Conservation (phyloP, 2,797 vertebrate species). For the Jordanella pulchra region DNA sequence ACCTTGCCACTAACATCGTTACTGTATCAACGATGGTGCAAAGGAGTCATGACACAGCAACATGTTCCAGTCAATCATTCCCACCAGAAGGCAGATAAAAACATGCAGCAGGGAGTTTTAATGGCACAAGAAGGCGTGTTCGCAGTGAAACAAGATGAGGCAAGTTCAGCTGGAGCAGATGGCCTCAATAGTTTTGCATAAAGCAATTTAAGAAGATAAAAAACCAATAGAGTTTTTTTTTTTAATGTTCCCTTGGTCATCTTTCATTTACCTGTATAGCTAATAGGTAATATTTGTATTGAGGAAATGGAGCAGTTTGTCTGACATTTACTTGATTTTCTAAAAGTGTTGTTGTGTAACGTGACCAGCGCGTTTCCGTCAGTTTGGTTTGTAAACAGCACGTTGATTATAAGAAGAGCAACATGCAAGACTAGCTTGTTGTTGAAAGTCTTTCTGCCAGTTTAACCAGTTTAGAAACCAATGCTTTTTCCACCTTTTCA, state of each 20-base stretch:
- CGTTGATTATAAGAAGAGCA: conserved; percentile 2
- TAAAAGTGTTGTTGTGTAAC: conserved; percentile 1
- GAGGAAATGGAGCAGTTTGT: not conserved
- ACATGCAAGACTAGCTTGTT: conserved; percentile 13
- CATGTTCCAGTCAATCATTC: conserved; percentile 39
- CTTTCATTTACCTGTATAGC: not conserved
- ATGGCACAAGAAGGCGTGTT: conserved; percentile 34
- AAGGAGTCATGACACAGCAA: conserved; percentile 12
- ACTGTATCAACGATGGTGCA: conserved; percentile 3
- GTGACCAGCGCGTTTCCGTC: not conserved
- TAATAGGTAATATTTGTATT: conserved; percentile 24
- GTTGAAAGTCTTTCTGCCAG: conserved; percentile 24
- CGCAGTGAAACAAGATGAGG: conserved; percentile 56
- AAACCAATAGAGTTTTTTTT: conserved; percentile 3
- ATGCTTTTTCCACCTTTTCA: conserved; percentile 6
- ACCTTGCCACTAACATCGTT: conserved; percentile 13
- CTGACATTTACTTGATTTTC: conserved; percentile 25
- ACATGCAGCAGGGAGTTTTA: conserved; percentile 32
- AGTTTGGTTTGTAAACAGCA: conserved; percentile 19
- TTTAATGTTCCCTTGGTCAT: not conserved
- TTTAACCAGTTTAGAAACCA: conserved; percentile 40
- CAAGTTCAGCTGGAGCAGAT: conserved; percentile 52
- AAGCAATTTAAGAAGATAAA: conserved; percentile 22
- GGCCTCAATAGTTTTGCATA: conserved; percentile 35
- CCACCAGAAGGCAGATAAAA: conserved; percentile 49